Base-by-base conservation (phyloP, 2,888 invertebrate genomes). In the Diloba caeruleocephala region DNA sequence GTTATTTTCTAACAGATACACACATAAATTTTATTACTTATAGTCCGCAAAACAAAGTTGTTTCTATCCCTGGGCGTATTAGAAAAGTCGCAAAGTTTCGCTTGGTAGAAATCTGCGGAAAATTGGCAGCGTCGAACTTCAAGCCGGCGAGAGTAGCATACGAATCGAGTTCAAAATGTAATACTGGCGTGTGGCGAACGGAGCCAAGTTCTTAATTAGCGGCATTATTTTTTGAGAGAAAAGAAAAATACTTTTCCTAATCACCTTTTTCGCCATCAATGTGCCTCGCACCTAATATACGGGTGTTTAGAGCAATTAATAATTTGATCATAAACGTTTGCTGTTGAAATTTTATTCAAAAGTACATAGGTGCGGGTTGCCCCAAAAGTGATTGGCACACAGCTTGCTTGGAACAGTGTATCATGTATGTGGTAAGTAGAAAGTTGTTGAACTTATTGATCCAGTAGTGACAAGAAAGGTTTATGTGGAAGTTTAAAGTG, bases 71-170 rank as follows among this genome's bases (percentile, higher is more conserved):
- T 23, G 7, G 46, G 71, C 60, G 58, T 67, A 67, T 75, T 70
- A 64, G 67, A 70, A 71, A 74, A 78, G 61, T 75, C 62, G 17
- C 41, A 12, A 69, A 78, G 53, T 74, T 77, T 54, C 34, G 50
- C 54, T 51, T 41, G 36, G 48, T 34, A 25, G 58, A 65, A 73
- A 74, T 73, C 71, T 72, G 69, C 36, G 55, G 62, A 54, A 77
- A 78, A 76, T 76, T 78, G 74, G 64, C 63, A 36, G 29, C 25
- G 42, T 32, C 45, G 23, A 75, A 68, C 64, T 74, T 60, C 19
- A 25, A 10, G 31, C 21, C 21, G 19, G 34, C 61, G 43, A 38
- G 66, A 36, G 52, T 45, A 33, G 72, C 61, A 76, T 69, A 71
- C 69, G 54, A 75, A 76, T 67, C 31, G 48, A 43, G 58, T 54